Percentiles rank a stretch among this genome's conserved stretches.
Conservation (phyloP, 2,888 invertebrate species). For the Philereme vetulata region DNA sequence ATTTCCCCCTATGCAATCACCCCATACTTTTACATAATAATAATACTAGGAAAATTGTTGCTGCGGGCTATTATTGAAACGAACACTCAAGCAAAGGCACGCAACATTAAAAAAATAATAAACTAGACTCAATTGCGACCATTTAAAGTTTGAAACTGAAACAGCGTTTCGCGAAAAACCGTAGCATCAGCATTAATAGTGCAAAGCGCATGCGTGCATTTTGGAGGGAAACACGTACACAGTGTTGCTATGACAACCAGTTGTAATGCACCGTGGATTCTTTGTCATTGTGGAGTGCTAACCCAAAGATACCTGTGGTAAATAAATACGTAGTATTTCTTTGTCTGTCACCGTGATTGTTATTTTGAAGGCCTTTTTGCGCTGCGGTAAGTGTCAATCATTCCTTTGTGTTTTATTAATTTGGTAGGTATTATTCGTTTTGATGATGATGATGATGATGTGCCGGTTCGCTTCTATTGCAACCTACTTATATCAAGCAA, state of each 20-base stretch:
- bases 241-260: conserved; percentile 70
- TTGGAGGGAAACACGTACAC: conserved; percentile 79
- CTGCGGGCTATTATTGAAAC: conserved; percentile 66
- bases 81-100: conserved; percentile 62
- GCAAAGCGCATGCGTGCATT: conserved; percentile 73
- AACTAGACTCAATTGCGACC: conserved; percentile 29
- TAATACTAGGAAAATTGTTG: conserved; percentile 74
- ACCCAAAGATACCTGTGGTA: conserved; percentile 22
- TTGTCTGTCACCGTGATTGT: conserved; percentile 28
- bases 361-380: conserved; percentile 48
- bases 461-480: no score
- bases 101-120: conserved; percentile 49
- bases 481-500: neutral
- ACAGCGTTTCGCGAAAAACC: neutral
- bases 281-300: conserved; percentile 47
- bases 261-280: conserved; percentile 56
- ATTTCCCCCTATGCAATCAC: conserved; percentile 57
- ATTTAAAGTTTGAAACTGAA: conserved; percentile 45
- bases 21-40: conserved; percentile 49
- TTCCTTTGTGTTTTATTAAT: conserved; percentile 7
- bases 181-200: conserved; percentile 28
- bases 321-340: conserved; percentile 17
- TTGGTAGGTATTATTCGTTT: neutral
- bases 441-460: neutral
- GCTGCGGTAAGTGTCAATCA: conserved; percentile 53